phyloP scores from a whole-genome alignment of 2,888 invertebrate genomes.

The Omphaloscelis lunosa region DNA sequence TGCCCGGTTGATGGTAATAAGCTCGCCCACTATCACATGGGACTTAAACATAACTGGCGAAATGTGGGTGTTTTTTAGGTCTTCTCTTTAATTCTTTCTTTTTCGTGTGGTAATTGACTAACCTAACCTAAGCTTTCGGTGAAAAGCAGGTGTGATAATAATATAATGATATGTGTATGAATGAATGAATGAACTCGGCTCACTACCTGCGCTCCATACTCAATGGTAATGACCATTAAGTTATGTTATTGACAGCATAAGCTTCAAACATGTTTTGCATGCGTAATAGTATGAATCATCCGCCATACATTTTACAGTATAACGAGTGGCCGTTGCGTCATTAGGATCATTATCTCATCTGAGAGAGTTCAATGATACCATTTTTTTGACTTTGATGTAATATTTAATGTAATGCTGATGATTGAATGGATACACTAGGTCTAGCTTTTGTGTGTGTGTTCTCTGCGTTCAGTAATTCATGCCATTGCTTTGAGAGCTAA shows the following conservation, averaged over 20 bases:
- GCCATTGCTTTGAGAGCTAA: not conserved
- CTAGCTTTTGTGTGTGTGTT: not conserved
- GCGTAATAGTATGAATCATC: slow-evolving; percentile 21
- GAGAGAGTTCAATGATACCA: slow-evolving; percentile 35
- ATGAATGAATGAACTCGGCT: not conserved
- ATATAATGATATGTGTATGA: not conserved
- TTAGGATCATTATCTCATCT: slow-evolving; percentile 17
- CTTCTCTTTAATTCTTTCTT: not conserved
- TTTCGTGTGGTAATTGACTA: too few relatives aligned
- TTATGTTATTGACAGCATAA: slow-evolving; percentile 4
- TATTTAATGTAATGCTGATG: not conserved
- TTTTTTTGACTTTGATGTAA: slow-evolving; percentile 21
- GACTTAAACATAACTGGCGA: not conserved
- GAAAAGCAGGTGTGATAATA: not conserved
- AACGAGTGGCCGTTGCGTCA: not conserved
- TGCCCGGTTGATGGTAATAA: not conserved
- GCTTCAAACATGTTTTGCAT: slow-evolving; percentile 20
- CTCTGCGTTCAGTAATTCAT: not conserved
- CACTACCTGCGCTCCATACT: not conserved
- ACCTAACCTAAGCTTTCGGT: not conserved
- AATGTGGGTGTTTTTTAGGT: not conserved
- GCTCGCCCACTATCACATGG: too few relatives aligned
- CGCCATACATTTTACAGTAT: not conserved
- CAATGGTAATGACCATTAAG: not conserved
- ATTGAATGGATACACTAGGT: not conserved